Base-by-base conservation (phyloP, 2,888 invertebrate species). In the Orchesella flavescens region DNA sequence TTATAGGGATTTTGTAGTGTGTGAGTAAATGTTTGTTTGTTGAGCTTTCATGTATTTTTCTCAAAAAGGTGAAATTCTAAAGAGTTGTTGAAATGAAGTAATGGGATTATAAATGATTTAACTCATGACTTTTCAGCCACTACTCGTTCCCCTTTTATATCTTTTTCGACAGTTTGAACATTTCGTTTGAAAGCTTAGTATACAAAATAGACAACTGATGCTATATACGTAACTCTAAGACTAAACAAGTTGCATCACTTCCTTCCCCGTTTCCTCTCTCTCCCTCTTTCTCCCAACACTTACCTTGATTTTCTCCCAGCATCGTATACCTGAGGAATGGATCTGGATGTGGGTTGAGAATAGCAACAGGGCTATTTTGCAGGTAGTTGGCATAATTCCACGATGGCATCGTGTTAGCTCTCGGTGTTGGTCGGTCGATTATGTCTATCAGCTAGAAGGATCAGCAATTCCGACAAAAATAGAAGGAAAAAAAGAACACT, bases 401-500 rank as follows among this genome's bases (percentile, higher is more conserved):
- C 83, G 85, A 79, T 69, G 84, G 87, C 86, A 86, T 86, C 68
- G 84, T 85, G 73, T 85, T 86, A 77, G 79, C 82, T 82, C 85
- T 85, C 73, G 85, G 75, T 74, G 83, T 84, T 85, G 87, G 87
- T 86, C 85, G 85, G 84, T 87, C 87, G 83, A 87, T 87, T 84
- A 87, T 87, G 82, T 87, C 87, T 86, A 87, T 87, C 83, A 87
- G 81, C 87, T 87, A 74, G 17, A 49, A 46, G 66, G 66, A 80
- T 73, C 79, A 66, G 79, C 66, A 79, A 79, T 79, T 79, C 72
- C 19, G 34, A 34, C 34, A 34, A 34, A 34, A 34, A 34, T 4
- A 34, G 46, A 83, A 55, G 75, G 69, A 75, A 63, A 73, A 72
- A 77, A 59, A 75, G 59, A 66, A 66, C 44, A 21, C 46, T 19